phyloP scores from a whole-genome alignment of 2,113 vertebrate genomes.

The Orthonyx spaldingii region DNA sequence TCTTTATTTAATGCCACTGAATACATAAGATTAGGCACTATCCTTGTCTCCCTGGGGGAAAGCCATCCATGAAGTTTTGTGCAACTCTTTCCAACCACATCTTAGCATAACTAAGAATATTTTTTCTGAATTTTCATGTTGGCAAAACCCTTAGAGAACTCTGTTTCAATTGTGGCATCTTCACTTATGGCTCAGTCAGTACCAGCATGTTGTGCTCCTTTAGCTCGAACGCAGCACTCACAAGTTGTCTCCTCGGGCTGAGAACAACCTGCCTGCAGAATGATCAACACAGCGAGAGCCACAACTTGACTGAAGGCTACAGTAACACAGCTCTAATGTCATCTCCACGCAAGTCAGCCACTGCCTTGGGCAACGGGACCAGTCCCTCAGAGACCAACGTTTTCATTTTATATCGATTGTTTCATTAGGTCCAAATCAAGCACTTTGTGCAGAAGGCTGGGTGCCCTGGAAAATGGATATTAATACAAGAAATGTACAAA shows the following conservation, averaged over 20 bases:
- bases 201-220: not conserved
- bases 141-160: not conserved
- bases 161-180: not conserved
- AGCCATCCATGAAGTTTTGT: not conserved
- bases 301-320: not conserved
- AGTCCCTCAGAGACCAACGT: not conserved
- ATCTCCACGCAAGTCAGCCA: not conserved
- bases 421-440: not conserved
- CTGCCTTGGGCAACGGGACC: not conserved
- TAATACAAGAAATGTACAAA: not conserved
- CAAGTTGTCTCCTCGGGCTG: accelerated
- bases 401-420: not conserved
- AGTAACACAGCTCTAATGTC: not conserved
- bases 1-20: not conserved
- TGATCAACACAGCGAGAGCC: not conserved
- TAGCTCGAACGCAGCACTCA: accelerated
- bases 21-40: not conserved
- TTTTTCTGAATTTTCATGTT: not conserved
- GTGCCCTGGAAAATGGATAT: not conserved
- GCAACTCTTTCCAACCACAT: not conserved
- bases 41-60: not conserved
- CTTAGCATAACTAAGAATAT: not conserved
- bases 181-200: not conserved
- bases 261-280: not conserved
- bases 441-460: not conserved